These are phyloP conservation scores for Gila robusta DNA, from an alignment of 2,797 vertebrate species.

Conservation along the genomic window DNA sequence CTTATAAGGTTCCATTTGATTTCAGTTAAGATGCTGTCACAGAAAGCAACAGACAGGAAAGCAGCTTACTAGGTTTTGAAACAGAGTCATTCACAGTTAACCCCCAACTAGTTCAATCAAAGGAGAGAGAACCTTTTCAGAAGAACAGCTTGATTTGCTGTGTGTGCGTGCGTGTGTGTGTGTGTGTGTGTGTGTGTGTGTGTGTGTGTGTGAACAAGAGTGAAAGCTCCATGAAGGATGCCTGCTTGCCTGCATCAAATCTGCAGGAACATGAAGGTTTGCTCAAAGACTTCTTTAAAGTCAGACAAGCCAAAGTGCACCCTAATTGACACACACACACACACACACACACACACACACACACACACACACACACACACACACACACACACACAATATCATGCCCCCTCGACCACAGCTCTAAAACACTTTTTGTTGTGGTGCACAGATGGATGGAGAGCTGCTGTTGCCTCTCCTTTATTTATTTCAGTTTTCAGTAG, in stretches of 20 bases:
- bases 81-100: conserved; percentile 8
- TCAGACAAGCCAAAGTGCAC: not conserved
- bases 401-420: not conserved
- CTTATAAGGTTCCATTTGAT: not conserved
- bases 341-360: not conserved
- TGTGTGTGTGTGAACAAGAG: not conserved
- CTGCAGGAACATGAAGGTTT: conserved; percentile 16
- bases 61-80: not conserved
- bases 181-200: not conserved
- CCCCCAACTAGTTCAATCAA: not conserved
- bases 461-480: not conserved
- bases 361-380: not conserved
- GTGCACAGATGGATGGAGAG: conserved; percentile 10
- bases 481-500: conserved; percentile 17
- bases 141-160: conserved; percentile 28
- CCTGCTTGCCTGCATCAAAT: not conserved
- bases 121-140: conserved; percentile 17
- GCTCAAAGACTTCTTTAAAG: conserved; percentile 32
- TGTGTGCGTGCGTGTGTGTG: not conserved
- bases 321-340: not conserved
- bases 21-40: not conserved
- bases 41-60: not conserved
- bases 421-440: conserved; percentile 34
- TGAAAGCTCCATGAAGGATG: not conserved
- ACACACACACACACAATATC: not conserved